phyloP scores from a whole-genome alignment of 2,113 vertebrate species.

The Piprites chloris region DNA sequence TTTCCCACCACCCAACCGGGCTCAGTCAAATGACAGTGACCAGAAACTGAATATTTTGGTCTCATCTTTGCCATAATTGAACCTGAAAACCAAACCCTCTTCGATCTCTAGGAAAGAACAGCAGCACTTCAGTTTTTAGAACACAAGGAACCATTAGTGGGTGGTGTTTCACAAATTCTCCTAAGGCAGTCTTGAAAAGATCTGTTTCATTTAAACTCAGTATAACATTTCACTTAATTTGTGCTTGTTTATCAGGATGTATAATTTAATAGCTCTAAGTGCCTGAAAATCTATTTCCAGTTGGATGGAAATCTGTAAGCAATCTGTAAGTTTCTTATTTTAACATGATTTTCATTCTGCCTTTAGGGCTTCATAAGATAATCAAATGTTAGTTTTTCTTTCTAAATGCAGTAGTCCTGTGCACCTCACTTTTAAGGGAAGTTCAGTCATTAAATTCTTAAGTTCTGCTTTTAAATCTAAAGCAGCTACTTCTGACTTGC shows the following conservation, averaged over 20 bases:
- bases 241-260: slow-evolving; percentile 25
- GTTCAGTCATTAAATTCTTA: background rate
- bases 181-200: background rate
- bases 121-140: background rate
- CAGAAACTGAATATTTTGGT: background rate
- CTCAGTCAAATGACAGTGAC: rapidly evolving
- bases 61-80: background rate
- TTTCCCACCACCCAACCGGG: background rate
- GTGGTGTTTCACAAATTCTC: background rate
- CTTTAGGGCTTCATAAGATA: background rate
- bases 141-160: background rate
- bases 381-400: background rate
- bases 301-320: slow-evolving; percentile 12
- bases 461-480: background rate
- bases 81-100: background rate
- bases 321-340: slow-evolving; percentile 12
- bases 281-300: slow-evolving; percentile 28
- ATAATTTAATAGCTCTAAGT: slow-evolving; percentile 29
- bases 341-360: background rate
- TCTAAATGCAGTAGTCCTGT: background rate
- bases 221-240: slow-evolving; percentile 32
- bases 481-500: background rate
- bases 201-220: background rate
- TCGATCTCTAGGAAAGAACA: background rate
- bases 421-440: background rate